Base-by-base conservation (phyloP, 2,113 vertebrate genomes). In the Pluvialis apricaria region DNA sequence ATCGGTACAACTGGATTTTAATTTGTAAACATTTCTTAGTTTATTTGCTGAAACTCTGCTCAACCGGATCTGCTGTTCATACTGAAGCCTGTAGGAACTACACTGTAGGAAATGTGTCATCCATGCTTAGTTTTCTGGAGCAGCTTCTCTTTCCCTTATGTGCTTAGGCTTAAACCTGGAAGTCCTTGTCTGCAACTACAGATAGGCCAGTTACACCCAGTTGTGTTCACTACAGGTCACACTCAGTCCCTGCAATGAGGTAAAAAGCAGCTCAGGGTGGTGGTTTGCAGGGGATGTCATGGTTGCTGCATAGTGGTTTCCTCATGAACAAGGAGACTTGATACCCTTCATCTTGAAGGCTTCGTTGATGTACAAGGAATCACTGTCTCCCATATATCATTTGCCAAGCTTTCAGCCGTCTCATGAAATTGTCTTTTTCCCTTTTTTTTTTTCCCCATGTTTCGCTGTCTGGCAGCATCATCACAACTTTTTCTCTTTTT, bases 361-460 rank as follows among this genome's bases (percentile, higher is more conserved):
- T 58, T 62, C 10, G 13, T 28, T 68, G 19, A 57, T 64, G 8
- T 62, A 19, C 47, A 51, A 45, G 14, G 4, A 60, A 32, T n/a
- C 28, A 40, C 5, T 76, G 40, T 60, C 14, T 94, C 47, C 12
- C 31, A 14, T 17, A 6, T 69, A 34, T 60, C 54, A 26, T 73
- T 73, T 78, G 44, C n/a, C 26, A 55, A 34, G 25, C 18, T 92
- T 94, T 84, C 58, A 55, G n/a, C 14, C 51, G 13, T 40, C 64
- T 51, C 4, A 29, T 45, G 6, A 65, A 32, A 57, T 57, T 38
- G 26, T 44, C 6, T 22, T 47, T 29, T 11, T 16, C 13, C 22
- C 4, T 9, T 3, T 1, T 36, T 29, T 61, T 18, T 40, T 24
- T 8, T 9, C 12, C 29, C 3, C 6, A 1, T 73, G 11, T 71